phyloP scores from a whole-genome alignment of 1,140 invertebrate species.

The Ceratosolen fusciceps region DNA sequence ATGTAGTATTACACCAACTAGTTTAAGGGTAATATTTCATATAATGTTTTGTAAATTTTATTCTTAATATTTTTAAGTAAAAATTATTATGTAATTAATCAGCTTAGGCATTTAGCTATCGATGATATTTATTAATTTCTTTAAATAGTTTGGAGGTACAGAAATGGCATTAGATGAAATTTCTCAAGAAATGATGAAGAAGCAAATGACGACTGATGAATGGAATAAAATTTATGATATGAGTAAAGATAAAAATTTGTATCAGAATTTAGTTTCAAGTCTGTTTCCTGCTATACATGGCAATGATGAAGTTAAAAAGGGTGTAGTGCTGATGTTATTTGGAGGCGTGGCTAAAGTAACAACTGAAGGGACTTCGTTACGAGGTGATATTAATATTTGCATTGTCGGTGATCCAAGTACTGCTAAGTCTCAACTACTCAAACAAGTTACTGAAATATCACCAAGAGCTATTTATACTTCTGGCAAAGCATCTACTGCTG shows the following conservation, averaged over 20 bases:
- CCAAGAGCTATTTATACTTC: slow-evolving; percentile 98
- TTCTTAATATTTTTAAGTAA: neutral
- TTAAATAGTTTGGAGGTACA: slow-evolving; percentile 79
- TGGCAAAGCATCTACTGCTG: slow-evolving; percentile 97
- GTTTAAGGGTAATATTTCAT: slow-evolving; percentile 82
- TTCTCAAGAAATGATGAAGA: slow-evolving; percentile 91
- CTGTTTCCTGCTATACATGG: slow-evolving; percentile 98
- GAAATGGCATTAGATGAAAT: slow-evolving; percentile 85
- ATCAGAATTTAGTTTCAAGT: slow-evolving; percentile 91
- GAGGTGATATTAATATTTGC: slow-evolving; percentile 98
- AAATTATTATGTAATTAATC: slow-evolving; percentile 16
- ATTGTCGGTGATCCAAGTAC: slow-evolving; percentile 99
- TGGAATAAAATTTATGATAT: slow-evolving; percentile 98
- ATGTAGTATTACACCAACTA: slow-evolving; percentile 90
- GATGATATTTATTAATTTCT: neutral
- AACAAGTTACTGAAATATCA: slow-evolving; percentile 95
- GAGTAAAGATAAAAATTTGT: slow-evolving; percentile 94
- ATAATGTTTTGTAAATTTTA: no score
- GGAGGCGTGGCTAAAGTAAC: slow-evolving; percentile 98
- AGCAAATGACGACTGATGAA: slow-evolving; percentile 94
- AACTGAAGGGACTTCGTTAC: slow-evolving; percentile 86
- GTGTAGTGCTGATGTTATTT: slow-evolving; percentile 96
- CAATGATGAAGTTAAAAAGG: slow-evolving; percentile 97
- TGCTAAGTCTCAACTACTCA: slow-evolving; percentile 97
- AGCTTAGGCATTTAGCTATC: neutral